Conservation (phyloP, 2,113 vertebrate species). For the Silurus asotus region DNA sequence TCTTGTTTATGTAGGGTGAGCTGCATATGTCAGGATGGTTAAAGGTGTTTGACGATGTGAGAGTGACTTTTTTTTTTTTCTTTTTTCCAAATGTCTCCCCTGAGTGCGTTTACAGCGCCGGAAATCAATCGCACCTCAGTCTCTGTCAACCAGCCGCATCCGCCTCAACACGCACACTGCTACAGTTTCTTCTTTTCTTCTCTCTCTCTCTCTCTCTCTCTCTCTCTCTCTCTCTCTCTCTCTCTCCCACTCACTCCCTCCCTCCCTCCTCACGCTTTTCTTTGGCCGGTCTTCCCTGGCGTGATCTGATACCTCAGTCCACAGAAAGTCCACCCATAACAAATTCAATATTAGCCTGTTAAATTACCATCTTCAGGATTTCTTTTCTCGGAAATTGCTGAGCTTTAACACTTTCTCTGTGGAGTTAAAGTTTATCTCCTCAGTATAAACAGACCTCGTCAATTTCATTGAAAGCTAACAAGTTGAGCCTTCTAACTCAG, state of each 20-base stretch:
- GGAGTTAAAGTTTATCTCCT: neutral
- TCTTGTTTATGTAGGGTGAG: constrained; percentile 38
- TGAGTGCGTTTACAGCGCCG: constrained; percentile 40
- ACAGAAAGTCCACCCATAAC: neutral
- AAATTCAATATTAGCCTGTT: neutral
- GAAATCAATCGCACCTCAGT: constrained; percentile 47
- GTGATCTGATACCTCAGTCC: neutral
- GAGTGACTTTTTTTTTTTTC: constrained; percentile 8
- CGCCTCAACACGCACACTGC: neutral
- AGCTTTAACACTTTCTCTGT: neutral
- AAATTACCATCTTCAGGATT: neutral
- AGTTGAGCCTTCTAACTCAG: neutral
- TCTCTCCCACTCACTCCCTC: neutral
- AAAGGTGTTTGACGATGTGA: constrained; percentile 35
- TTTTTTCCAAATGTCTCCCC: constrained; percentile 45
- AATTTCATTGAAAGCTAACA: neutral
- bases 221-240: neutral
- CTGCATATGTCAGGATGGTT: constrained; percentile 36
- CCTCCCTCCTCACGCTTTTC: neutral
- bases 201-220: neutral
- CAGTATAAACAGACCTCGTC: neutral
- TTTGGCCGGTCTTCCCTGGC: constrained; percentile 1
- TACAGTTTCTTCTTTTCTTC: neutral
- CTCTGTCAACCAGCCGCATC: constrained; percentile 25
- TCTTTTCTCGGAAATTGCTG: neutral